These are phyloP conservation scores for Spialia ferax DNA, from an alignment of 2,888 invertebrate species.

Conservation along the genomic window DNA sequence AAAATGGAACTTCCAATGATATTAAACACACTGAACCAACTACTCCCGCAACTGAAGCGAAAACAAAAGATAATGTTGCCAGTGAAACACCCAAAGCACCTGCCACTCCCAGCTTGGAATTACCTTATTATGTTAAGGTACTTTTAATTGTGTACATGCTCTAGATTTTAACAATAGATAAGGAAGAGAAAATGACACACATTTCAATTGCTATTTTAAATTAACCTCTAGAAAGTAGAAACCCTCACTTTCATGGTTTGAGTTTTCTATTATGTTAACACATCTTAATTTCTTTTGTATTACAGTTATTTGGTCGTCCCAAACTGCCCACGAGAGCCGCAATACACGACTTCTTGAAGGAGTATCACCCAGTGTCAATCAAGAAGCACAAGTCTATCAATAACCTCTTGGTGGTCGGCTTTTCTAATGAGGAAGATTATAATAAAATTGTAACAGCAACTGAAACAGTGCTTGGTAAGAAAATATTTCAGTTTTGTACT, in stretches of 20 bases:
- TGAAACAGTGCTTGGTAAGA: slow-evolving; percentile 63
- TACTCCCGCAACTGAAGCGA: slow-evolving; percentile 2
- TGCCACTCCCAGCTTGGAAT: slow-evolving; percentile 9
- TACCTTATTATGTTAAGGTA: slow-evolving; percentile 61
- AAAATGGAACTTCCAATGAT: background rate
- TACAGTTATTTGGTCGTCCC: slow-evolving; percentile 64
- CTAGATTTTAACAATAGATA: background rate
- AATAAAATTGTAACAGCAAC: slow-evolving; percentile 61
- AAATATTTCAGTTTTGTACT: background rate
- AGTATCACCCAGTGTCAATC: slow-evolving; percentile 63
- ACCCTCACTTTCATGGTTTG: background rate
- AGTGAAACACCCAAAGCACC: background rate
- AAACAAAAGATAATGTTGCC: slow-evolving; percentile 13
- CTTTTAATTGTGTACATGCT: background rate
- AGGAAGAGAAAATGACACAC: background rate
- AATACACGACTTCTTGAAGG: slow-evolving; percentile 66
- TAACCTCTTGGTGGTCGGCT: slow-evolving; percentile 69
- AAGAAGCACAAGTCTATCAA: slow-evolving; percentile 70
- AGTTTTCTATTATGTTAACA: background rate
- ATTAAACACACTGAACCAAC: background rate
- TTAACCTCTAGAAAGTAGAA: background rate
- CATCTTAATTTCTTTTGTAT: background rate
- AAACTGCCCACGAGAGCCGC: slow-evolving; percentile 62
- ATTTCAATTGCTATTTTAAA: background rate
- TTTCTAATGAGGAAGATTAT: slow-evolving; percentile 58